phyloP scores from a whole-genome alignment of 2,797 vertebrate species.

The Meriones psammophilus region DNA sequence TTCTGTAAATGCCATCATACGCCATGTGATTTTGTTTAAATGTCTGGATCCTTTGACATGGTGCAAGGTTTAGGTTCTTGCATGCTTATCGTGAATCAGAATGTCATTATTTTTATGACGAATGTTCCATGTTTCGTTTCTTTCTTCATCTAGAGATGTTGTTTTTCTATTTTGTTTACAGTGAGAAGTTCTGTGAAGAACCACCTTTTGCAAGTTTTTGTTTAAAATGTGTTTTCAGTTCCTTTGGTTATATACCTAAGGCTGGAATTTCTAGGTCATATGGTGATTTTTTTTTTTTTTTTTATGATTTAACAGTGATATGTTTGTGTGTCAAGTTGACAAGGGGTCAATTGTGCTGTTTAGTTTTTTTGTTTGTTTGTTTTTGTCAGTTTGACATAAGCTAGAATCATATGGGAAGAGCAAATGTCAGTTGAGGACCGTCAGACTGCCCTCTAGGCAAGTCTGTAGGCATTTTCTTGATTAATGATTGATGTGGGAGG shows the following conservation, averaged over 20 bases:
- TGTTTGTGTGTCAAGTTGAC: neutral
- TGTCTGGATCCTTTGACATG: slow-evolving; percentile 17
- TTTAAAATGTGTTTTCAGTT: neutral
- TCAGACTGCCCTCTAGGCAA: too few species aligned
- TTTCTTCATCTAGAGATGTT: neutral
- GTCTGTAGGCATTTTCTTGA: neutral
- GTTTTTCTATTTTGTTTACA: neutral
- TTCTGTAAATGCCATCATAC: neutral
- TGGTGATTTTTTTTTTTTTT: slow-evolving; percentile 49
- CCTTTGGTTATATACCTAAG: neutral
- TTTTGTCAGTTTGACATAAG: neutral
- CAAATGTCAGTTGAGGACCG: neutral
- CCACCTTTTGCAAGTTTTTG: neutral
- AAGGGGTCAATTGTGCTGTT: neutral
- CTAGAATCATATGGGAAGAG: neutral
- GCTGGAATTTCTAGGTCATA: neutral
- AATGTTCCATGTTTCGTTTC: neutral
- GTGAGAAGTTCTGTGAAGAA: neutral
- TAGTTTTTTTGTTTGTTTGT: too few species aligned
- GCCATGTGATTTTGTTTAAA: neutral
- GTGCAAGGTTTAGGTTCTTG: neutral
- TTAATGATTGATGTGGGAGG: neutral
- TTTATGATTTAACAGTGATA: neutral
- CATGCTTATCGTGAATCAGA: neutral
- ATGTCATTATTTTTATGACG: neutral